phyloP scores from a whole-genome alignment of 2,797 vertebrate species.

The Sebastes variabilis region DNA sequence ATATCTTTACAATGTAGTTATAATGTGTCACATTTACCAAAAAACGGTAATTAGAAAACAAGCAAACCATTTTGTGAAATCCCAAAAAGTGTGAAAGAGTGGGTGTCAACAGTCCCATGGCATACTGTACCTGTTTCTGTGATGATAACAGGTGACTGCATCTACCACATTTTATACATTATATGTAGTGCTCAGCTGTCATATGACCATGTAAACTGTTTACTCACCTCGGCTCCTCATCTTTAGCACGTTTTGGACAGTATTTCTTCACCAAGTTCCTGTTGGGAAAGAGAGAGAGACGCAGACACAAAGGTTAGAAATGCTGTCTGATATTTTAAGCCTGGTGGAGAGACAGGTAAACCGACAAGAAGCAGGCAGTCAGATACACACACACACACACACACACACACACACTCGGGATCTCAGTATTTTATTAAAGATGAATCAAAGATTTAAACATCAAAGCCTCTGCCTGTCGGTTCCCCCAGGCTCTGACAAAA shows the following conservation, averaged over 20 bases:
- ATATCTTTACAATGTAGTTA: background rate
- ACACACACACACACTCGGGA: background rate
- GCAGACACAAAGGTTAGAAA: slow-evolving; percentile 16
- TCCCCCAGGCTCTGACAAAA: slow-evolving; percentile 36
- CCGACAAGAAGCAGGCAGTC: background rate
- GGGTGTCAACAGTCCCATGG: background rate
- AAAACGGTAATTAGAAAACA: background rate
- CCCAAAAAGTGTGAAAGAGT: background rate
- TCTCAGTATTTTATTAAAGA: slow-evolving; percentile 52
- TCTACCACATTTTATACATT: background rate
- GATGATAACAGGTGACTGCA: background rate
- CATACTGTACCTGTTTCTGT: background rate
- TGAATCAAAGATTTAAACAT: slow-evolving; percentile 56
- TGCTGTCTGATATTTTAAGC: slow-evolving; percentile 27
- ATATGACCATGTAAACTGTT: background rate
- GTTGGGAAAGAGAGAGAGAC: slow-evolving; percentile 17
- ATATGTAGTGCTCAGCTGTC: background rate
- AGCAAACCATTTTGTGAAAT: background rate
- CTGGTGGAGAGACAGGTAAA: background rate
- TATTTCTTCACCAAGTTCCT: slow-evolving; percentile 99
- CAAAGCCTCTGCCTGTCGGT: slow-evolving; percentile 37
- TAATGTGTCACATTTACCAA: background rate
- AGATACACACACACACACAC: background rate
- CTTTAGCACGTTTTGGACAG: slow-evolving; percentile 96
- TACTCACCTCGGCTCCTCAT: slow-evolving; percentile 95